Percentiles rank a stretch among this genome's conserved stretches.
These are phyloP conservation scores for Loxodonta africana DNA, from an alignment of 2,113 vertebrate genomes.

Conservation along the genomic window DNA sequence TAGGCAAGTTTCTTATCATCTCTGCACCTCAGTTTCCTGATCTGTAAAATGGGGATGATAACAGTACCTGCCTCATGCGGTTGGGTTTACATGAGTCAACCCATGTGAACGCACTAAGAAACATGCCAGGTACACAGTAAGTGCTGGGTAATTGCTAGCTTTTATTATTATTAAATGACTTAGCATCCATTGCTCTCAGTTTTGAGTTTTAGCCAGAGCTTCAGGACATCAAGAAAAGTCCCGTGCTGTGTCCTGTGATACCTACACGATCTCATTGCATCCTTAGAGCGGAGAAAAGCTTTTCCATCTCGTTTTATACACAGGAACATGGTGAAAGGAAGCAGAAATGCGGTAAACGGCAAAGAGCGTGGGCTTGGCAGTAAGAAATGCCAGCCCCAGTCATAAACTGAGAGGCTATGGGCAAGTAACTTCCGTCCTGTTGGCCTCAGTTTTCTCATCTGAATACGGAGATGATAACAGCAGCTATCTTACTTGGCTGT, in stretches of 20 bases:
- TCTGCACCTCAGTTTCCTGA: background rate
- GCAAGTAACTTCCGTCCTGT: no score
- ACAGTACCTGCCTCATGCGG: background rate
- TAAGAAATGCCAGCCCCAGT: no score
- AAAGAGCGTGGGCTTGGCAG: no score
- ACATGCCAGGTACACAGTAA: background rate
- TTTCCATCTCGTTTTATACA: no score
- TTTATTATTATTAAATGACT: background rate
- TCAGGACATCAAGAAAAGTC: background rate
- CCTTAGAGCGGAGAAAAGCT: no score
- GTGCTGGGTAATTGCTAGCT: background rate
- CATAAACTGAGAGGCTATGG: no score
- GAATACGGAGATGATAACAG: no score
- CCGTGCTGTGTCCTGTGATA: background rate
- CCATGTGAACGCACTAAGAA: slow-evolving; percentile 13
- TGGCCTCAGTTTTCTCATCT: no score
- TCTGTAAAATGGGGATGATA: background rate
- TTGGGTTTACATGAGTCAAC: slow-evolving; percentile 2
- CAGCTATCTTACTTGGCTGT: background rate
- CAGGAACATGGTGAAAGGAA: background rate
- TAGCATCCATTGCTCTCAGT: background rate
- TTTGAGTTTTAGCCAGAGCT: slow-evolving; percentile 14
- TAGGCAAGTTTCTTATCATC: background rate
- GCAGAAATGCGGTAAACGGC: no score
- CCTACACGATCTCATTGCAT: background rate